Base-by-base conservation (phyloP, 2,888 invertebrate genomes). In the Teleogryllus oceanicus region DNA sequence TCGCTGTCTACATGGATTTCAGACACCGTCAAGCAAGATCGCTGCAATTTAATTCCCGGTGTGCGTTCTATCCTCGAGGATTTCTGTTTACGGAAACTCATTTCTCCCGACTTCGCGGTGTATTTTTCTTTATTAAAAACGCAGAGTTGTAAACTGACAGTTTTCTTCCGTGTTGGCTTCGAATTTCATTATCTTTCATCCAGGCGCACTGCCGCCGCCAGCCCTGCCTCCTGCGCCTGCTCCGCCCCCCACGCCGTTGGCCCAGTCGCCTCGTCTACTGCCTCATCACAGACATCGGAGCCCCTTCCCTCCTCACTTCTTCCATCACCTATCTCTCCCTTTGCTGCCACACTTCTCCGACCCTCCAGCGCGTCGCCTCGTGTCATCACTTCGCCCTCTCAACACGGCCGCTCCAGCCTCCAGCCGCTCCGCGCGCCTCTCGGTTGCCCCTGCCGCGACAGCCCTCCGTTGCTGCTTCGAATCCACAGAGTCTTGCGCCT, bases 61-160 rank as follows among this genome's bases (percentile, higher is more conserved):
- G 62, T n/a, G 5, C 62, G 62, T 13, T n/a, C 13, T 62, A n/a
- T 62, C 62, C n/a, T n/a, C 4, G 62, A 62, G 62, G 62, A 62
- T 62, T 62, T 62, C 62, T 62, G 62, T 62, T 62, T 62, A 62
- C 62, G 62, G 62, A 62, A 62, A 62, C 62, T 62, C 62, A 62
- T 62, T 62, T n/a, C 62, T 18, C 62, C 11, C 62, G 62, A 18
- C 62, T 62, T 62, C n/a, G 16, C 16, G 62, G 62, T 62, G 62
- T 16, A 62, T 62, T 62, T 62, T 62, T 62, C 62, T 62, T 62
- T 62, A 62, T 62, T 62, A 62, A 62, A 62, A 62, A 62, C 62
- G 62, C 62, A 62, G 62, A 62, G 62, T 62, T 62, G 62, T 62
- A 62, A 62, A 62, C 62, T 62, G 62, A 62, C 62, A 62, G 62